These are phyloP conservation scores for Lagocephalus sceleratus DNA, from an alignment of 2,797 vertebrate genomes.

Conservation along the genomic window DNA sequence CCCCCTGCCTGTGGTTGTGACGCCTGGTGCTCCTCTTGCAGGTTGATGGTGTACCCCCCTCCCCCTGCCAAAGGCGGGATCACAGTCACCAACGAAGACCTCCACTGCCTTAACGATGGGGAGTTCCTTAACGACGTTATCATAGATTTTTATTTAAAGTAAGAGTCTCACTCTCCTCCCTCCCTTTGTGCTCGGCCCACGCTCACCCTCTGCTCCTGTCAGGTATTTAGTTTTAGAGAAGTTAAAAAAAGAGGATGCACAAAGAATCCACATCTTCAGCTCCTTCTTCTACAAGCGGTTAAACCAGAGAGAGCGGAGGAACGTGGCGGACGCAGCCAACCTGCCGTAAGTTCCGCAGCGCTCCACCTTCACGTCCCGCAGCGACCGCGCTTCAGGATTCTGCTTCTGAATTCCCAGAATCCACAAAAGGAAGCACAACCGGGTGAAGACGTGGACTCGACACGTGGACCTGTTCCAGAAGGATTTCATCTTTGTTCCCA, in stretches of 20 bases:
- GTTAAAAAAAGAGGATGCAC: constrained; percentile 90
- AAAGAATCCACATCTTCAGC: constrained; percentile 95
- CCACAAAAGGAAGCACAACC: constrained; percentile 91
- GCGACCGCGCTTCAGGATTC: fast-evolving
- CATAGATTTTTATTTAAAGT: constrained; percentile 99
- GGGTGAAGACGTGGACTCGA: constrained; percentile 97
- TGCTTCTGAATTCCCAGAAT: constrained; percentile 72
- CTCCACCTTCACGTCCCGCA: fast-evolving
- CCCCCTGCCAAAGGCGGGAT: constrained; percentile 97
- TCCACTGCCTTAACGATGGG: constrained; percentile 95
- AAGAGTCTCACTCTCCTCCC: constrained; percentile 53
- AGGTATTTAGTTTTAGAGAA: constrained; percentile 97
- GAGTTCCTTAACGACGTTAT: constrained; percentile 99
- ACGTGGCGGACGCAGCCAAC: constrained; percentile 80
- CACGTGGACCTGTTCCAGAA: constrained; percentile 98
- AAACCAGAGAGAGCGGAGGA: constrained; percentile 93
- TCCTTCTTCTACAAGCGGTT: constrained; percentile 98
- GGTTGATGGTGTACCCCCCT: constrained; percentile 94
- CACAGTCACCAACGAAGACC: constrained; percentile 95
- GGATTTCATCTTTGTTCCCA: constrained; percentile 98
- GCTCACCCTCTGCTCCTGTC: not conserved
- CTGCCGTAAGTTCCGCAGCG: constrained; percentile 82
- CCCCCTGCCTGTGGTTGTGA: not conserved
- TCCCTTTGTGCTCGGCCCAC: not conserved
- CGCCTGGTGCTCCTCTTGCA: constrained; percentile 46